Percentiles rank a stretch among this genome's conserved stretches.
These are phyloP conservation scores for Gnathonemus longibarbis DNA, from an alignment of 2,113 vertebrate species.

Conservation along the genomic window DNA sequence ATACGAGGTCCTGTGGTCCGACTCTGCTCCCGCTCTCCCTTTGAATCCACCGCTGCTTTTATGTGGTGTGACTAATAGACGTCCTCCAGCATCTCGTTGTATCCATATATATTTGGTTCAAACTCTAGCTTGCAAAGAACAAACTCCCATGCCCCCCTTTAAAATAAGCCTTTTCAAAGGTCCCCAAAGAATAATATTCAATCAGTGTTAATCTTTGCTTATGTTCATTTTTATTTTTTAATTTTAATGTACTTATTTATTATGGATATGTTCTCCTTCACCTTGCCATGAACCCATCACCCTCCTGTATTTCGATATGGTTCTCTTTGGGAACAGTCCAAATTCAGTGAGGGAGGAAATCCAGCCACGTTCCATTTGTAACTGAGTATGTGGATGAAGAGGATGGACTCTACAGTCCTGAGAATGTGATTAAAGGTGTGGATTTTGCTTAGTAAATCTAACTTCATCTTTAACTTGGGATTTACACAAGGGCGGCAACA, in stretches of 20 bases:
- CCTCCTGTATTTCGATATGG: background rate
- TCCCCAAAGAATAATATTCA: background rate
- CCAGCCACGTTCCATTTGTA: background rate
- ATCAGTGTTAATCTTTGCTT: background rate
- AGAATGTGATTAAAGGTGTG: background rate
- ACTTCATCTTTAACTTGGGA: background rate
- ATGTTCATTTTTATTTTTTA: background rate
- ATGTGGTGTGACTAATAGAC: background rate
- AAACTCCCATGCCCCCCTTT: background rate
- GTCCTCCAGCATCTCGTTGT: background rate
- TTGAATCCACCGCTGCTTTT: background rate
- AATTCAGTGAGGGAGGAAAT: background rate
- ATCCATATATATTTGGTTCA: background rate
- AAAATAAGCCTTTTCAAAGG: background rate
- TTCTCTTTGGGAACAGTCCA: background rate
- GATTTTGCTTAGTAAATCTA: background rate
- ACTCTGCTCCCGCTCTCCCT: background rate
- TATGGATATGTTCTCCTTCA: background rate
- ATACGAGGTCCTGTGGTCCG: background rate
- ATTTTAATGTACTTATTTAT: background rate
- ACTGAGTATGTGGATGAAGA: background rate
- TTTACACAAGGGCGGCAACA: background rate
- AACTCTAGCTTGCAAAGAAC: background rate
- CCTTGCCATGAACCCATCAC: background rate
- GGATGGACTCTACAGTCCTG: background rate